Base-by-base conservation (phyloP, 2,888 invertebrate genomes). In the Drosophila prolongata region DNA sequence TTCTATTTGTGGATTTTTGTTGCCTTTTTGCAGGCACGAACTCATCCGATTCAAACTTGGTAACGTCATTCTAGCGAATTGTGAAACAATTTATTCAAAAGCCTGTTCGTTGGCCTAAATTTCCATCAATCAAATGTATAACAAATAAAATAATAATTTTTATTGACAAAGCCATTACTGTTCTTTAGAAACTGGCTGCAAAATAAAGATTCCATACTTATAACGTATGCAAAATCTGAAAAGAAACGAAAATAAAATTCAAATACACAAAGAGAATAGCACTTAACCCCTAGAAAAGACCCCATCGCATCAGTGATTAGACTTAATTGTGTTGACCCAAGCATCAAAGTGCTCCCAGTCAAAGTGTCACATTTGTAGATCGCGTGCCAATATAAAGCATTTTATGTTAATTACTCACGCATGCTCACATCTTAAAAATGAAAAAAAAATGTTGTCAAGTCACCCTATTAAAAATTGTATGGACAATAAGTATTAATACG, bases 271-370 rank as follows among this genome's bases (percentile, higher is more conserved):
- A n/a, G 16, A 49, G 24, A 50, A 50, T 8, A 75, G 43, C 80
- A 82, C 75, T 86, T 80, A 68, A 78, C 80, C 83, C 54, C 80
- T 14, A 43, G n/a, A 24, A 46, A 62, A 54, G 68, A 62, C 70
- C 77, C 67, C 27, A 42, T 59, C 30, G 19, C 61, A 52, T 52
- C 43, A 72, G 57, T 79, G 78, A 82, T 82, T 77, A 73, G 62
- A 40, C 64, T 75, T 75, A 78, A 80, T 82, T 82, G 79, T 64
- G 58, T 37, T 37, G 54, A 38, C 43, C 43, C 35, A 19, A 42
- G 59, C 40, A 58, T 47, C 66, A 64, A 66, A 66, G 65, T 66
- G 65, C 65, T 46, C 8, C 42, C 14, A 53, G 67, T 67, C 67
- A 67, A 67, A 58, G 68, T 65, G 65, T 47, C 55, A 56, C 65